A percentile compares a stretch with the other conserved stretches of the same genome.
phyloP scores from a whole-genome alignment of 2,888 invertebrate genomes.

The Apodemia zela region DNA sequence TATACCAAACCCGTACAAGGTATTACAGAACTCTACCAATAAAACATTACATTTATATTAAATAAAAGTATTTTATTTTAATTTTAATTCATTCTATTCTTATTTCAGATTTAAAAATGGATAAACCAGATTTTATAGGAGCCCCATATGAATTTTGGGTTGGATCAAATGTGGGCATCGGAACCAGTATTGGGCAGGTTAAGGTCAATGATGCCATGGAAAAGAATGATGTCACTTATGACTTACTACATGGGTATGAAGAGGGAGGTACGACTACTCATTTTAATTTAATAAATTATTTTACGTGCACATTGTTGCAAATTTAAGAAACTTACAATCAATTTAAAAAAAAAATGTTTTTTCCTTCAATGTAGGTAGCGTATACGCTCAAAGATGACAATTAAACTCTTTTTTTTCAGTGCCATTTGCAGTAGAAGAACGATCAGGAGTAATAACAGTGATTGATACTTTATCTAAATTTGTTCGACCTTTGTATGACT shows the following conservation, averaged over 20 bases:
- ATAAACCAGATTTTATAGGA: conserved; percentile 88
- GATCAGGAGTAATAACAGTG: conserved; percentile 92
- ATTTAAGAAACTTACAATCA: too few relatives aligned
- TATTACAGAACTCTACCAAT: background rate
- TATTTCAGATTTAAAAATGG: conserved; percentile 68
- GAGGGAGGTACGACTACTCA: conserved; percentile 83
- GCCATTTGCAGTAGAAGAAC: conserved; percentile 95
- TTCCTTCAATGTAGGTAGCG: too few relatives aligned
- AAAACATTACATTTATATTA: too few relatives aligned
- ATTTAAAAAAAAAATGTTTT: too few relatives aligned
- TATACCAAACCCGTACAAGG: too few relatives aligned
- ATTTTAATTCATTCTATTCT: conserved; percentile 12
- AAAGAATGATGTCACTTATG: conserved; percentile 85
- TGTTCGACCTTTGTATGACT: conserved; percentile 85
- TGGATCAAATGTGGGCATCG: conserved; percentile 90
- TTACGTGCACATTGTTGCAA: background rate
- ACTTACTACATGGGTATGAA: conserved; percentile 90
- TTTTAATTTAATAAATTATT: background rate
- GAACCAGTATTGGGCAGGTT: conserved; percentile 92
- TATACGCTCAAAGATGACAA: background rate
- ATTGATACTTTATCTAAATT: conserved; percentile 87
- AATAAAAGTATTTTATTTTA: background rate
- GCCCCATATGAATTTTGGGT: conserved; percentile 95
- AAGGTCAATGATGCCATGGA: conserved; percentile 86
- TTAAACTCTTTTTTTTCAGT: conserved; percentile 75